Conservation (phyloP, 2,888 invertebrate species). For the Geotrupes spiniger region DNA sequence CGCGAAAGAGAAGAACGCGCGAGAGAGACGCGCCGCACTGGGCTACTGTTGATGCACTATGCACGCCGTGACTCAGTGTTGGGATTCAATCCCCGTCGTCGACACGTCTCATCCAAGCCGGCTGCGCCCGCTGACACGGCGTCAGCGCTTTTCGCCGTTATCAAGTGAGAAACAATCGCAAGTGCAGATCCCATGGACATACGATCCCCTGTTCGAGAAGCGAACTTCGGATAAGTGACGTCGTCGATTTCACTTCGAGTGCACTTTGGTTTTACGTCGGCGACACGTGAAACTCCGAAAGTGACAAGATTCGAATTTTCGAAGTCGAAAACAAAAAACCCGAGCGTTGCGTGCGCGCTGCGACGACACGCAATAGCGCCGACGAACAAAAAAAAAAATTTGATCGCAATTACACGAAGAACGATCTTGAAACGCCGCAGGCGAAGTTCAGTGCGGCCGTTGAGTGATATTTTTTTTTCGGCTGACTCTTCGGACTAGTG, state of each 20-base stretch:
- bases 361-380: no score
- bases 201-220: conserved; percentile 21
- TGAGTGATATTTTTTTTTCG: background rate
- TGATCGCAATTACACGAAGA: no score
- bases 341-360: no score
- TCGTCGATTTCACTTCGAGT: conserved; percentile 6
- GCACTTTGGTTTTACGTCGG: background rate
- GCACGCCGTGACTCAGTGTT: conserved; percentile 54
- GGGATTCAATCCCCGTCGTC: conserved; percentile 42
- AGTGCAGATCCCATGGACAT: conserved; percentile 28
- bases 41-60: conserved; percentile 59
- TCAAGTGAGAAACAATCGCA: conserved; percentile 28
- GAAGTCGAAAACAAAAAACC: no score
- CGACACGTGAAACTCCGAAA: no score
- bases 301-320: no score
- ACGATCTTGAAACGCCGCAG: no score
- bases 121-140: background rate
- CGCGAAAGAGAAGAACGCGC: conserved; percentile 49
- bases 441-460: no score
- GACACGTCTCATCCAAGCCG: conserved; percentile 11
- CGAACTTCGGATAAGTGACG: conserved; percentile 24
- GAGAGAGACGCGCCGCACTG: conserved; percentile 37
- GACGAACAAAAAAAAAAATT: no score
- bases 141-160: conserved; percentile 28
- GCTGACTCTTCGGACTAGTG: background rate